Conservation (phyloP, 2,113 vertebrate genomes). For the Progne subis region DNA sequence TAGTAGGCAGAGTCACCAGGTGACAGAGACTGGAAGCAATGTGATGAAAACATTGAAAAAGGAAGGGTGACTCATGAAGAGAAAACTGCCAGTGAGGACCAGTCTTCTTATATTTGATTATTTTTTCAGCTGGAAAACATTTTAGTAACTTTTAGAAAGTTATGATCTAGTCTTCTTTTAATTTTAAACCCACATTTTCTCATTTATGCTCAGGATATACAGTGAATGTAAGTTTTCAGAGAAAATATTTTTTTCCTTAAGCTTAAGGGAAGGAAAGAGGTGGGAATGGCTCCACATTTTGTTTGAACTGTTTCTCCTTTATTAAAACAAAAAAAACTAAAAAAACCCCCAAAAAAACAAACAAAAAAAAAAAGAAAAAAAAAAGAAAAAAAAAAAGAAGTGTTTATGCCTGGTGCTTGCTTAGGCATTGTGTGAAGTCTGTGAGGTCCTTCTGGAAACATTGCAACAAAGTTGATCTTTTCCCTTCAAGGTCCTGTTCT, state of each 20-base stretch:
- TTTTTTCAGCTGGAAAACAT: neutral
- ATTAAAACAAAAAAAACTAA: neutral
- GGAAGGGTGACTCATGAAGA: neutral
- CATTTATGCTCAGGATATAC: neutral
- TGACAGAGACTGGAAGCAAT: neutral
- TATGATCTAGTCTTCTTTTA: neutral
- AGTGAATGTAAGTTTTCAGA: neutral
- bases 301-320: neutral
- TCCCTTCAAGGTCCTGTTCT: neutral
- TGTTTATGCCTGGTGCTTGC: neutral
- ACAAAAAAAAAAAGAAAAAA: too few species aligned
- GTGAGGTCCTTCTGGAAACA: neutral
- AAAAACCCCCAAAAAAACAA: too few species aligned
- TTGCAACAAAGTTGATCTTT: neutral
- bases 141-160: neutral
- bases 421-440: neutral
- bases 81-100: neutral
- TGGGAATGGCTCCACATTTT: neutral
- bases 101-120: neutral
- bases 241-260: rapidly evolving
- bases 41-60: neutral
- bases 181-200: neutral
- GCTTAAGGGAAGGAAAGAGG: neutral
- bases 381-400: too few species aligned
- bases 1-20: neutral